phyloP scores from a whole-genome alignment of 2,888 invertebrate genomes.

The Thereva nobilitata region DNA sequence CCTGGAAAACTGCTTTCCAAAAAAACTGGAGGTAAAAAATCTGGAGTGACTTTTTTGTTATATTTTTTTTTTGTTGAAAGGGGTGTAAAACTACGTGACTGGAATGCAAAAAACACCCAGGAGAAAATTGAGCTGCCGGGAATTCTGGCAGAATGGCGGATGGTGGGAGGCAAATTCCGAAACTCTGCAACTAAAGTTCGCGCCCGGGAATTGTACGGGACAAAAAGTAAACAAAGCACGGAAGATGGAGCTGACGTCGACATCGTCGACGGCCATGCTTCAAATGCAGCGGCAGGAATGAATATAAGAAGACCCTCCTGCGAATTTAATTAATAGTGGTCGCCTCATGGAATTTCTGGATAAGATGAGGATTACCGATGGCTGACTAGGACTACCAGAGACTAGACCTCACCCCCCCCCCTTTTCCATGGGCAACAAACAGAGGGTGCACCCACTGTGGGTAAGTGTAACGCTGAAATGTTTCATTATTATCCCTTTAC shows the following conservation, averaged over 20 bases:
- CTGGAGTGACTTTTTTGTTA: no score
- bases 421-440: no score
- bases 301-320: constrained; percentile 20
- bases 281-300: constrained; percentile 9
- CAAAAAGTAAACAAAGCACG: constrained; percentile 16
- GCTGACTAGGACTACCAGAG: constrained; percentile 11
- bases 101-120: neutral
- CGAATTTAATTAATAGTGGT: constrained; percentile 23
- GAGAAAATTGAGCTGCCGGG: constrained; percentile 5
- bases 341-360: constrained; percentile 15
- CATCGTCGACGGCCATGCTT: constrained; percentile 4
- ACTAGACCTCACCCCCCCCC: neutral
- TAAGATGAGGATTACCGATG: constrained; percentile 10
- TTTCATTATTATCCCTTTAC: constrained; percentile 24
- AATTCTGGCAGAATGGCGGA: no score
- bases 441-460: no score
- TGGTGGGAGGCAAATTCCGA: no score
- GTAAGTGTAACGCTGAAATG: constrained; percentile 19
- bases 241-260: neutral
- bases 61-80: neutral
- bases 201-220: constrained; percentile 1
- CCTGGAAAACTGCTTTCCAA: no score
- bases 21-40: no score
- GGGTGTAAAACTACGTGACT: constrained; percentile 17
- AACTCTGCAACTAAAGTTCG: constrained; percentile 4